Conservation (phyloP, 2,113 vertebrate genomes). For the Trochalopteron elliotii region DNA sequence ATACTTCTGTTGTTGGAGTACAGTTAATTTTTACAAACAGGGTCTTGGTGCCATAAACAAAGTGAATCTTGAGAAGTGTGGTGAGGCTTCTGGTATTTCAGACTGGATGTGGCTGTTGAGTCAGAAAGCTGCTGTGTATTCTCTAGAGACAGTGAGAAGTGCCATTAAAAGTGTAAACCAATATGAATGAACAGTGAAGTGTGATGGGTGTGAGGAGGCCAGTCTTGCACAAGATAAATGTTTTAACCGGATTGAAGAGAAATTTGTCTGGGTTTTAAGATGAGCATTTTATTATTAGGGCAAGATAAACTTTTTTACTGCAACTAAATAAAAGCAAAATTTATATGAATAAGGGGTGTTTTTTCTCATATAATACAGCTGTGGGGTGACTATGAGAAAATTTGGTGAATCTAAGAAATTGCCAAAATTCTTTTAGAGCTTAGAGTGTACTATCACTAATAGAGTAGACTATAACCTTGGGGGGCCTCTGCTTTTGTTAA, state of each 20-base stretch:
- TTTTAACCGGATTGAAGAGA: not conserved
- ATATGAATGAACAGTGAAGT: not conserved
- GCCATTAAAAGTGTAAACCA: not conserved
- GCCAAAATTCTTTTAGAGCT: not conserved
- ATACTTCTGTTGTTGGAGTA: not conserved
- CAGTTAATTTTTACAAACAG: accelerated
- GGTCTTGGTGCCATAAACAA: not conserved
- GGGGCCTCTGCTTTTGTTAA: not conserved
- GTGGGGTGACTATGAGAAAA: not conserved
- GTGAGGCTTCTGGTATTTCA: not conserved
- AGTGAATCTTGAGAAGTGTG: not conserved
- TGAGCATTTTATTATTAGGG: not conserved
- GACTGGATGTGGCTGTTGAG: not conserved
- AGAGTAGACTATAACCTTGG: not conserved
- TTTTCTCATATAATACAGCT: not conserved
- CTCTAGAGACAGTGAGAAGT: not conserved
- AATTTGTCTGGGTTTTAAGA: not conserved
- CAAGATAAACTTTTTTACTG: not conserved
- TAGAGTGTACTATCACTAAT: not conserved
- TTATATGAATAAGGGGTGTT: not conserved
- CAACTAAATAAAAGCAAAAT: not conserved
- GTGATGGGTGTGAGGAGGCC: not conserved
- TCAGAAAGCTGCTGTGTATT: not conserved
- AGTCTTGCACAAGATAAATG: not conserved
- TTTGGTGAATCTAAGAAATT: not conserved